Evolutionary conservation across 2,113 vertebrate species (phyloP), one percentile per base, ranked within the genome.

Genomic region (Pyrgilauda ruficollis): DNA sequence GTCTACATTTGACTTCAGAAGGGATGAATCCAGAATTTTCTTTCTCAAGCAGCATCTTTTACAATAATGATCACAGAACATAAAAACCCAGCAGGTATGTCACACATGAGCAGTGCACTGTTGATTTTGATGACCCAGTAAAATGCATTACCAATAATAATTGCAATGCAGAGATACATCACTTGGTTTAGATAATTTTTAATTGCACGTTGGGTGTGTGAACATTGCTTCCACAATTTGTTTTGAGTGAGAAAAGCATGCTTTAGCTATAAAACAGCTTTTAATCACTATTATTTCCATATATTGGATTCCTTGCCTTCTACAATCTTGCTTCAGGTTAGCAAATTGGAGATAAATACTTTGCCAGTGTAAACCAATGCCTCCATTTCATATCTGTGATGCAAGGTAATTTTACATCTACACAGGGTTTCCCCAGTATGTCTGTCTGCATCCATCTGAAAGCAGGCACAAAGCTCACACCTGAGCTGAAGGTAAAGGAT

Each of bases 201-300:
- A 80, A 33, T 31, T 53, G 58, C 22, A 44, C 0, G 0, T 23
- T 67, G 10, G 6, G 14, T 63, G 18, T 61, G 15, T 53, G 43
- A 84, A 62, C 17, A 83, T 47, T 44, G 41, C 30, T 86, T 56
- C 52, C 31, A 56, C 11, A 14, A 17, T 80, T 80, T 72, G 8
- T 56, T 43, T 39, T 69, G 28, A 8, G 14, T 49, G 37, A 78
- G 41, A 50, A 89, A 73, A 69, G 20, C 43, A 82, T 39, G n/a
- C 4, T 86, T 76, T 59, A 35, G 20, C 44, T 50, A 50, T 50
- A 35, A 43, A 67, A 50, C 3, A 3, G 13, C 16, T 67, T 86
- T 30, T 76, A 35, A 58, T 59, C 26, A 26, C 11, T 75, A 11
- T 50, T 67, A 26, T 20, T 76, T 76, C 13, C 21, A 59, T 9